Evolutionary conservation across 2,888 invertebrate species (phyloP).

Genomic region (Willowsia nigromaculata): DNA sequence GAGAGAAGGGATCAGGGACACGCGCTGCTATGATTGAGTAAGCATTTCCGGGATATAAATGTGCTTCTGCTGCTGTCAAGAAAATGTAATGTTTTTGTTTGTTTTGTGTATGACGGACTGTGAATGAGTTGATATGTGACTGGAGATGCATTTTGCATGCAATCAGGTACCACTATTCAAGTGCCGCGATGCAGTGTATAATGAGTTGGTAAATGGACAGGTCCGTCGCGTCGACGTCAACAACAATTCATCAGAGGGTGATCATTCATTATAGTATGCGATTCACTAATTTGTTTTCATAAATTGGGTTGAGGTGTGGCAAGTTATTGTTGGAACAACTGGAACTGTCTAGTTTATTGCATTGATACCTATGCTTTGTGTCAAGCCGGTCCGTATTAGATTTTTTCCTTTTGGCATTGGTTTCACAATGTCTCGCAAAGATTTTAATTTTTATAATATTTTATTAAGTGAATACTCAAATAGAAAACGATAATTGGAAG

Average conservation of each 20-base stretch:
- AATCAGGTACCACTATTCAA: background rate
- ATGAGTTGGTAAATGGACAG: background rate
- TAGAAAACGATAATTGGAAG: background rate
- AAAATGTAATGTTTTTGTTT: constrained; percentile 1
- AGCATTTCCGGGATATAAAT: constrained; percentile 5
- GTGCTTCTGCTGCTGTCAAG: background rate
- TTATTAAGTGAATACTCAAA: background rate
- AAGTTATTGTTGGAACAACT: background rate
- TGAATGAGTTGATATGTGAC: background rate
- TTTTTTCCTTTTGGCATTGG: no score
- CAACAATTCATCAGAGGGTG: no score
- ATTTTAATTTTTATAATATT: background rate
- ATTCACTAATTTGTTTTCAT: background rate
- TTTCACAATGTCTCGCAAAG: background rate
- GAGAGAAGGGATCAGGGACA: background rate
- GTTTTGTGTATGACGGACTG: background rate
- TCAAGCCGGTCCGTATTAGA: no score
- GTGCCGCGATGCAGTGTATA: background rate
- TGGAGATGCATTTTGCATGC: background rate
- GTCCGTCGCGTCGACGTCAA: constrained; percentile 2
- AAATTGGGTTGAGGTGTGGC: background rate
- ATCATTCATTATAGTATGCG: background rate
- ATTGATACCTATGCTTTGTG: background rate
- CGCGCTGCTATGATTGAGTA: background rate
- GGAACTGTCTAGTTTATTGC: background rate